phyloP scores from a whole-genome alignment of 2,888 invertebrate genomes.

The Drosophila longiperda region DNA sequence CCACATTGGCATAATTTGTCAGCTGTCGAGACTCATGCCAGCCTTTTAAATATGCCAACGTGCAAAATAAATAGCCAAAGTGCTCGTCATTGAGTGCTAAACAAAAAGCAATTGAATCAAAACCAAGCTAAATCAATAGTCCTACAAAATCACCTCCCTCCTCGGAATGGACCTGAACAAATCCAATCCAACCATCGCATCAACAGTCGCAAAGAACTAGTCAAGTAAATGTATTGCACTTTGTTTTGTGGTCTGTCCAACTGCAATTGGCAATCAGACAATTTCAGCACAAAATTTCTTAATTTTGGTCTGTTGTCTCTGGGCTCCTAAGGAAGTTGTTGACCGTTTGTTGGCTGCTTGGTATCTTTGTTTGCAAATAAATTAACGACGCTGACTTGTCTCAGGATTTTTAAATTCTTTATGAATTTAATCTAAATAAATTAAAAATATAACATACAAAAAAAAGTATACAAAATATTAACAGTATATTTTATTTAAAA shows the following conservation, averaged over 20 bases:
- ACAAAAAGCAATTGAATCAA: conserved; percentile 48
- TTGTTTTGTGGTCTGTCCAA: conserved; percentile 52
- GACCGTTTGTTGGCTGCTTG: conserved; percentile 3
- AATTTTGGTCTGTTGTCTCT: conserved; percentile 40
- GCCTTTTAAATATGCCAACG: conserved; percentile 74
- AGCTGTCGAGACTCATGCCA: conserved; percentile 52
- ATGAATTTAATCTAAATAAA: neutral
- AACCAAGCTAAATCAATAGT: conserved; percentile 40
- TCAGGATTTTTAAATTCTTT: neutral
- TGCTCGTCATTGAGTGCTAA: conserved; percentile 55
- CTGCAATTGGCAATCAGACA: conserved; percentile 64
- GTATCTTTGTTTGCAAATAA: conserved; percentile 1
- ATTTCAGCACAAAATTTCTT: conserved; percentile 52
- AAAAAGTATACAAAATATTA: neutral
- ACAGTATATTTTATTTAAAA: neutral
- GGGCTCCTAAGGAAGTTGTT: conserved; percentile 22
- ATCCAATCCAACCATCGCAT: conserved; percentile 18
- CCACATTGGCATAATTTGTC: conserved; percentile 72
- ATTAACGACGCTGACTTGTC: conserved; percentile 12
- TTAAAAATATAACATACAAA: neutral
- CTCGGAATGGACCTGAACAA: conserved; percentile 6
- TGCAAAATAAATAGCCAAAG: conserved; percentile 63
- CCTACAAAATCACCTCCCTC: conserved; percentile 4
- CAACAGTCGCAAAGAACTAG: conserved; percentile 26
- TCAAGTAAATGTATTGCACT: conserved; percentile 54